Conservation (phyloP, 2,888 invertebrate species). For the Muschampia plurimacula region DNA sequence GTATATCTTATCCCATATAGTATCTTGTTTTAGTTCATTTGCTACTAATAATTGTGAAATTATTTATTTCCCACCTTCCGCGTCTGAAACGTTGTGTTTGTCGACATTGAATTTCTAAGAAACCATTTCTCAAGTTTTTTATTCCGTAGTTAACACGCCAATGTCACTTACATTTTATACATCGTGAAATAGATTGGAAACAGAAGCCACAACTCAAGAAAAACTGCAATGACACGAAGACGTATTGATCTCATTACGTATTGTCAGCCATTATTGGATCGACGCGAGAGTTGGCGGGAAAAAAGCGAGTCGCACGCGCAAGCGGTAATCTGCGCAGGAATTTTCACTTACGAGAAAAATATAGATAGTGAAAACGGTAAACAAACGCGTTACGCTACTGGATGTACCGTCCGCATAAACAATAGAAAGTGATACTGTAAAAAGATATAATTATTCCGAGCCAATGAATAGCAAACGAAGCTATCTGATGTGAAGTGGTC, state of each 20-base stretch:
- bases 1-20: too few relatives aligned
- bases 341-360: conserved; percentile 79
- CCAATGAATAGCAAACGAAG: too few relatives aligned
- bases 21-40: too few relatives aligned
- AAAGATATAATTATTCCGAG: too few relatives aligned
- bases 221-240: conserved; percentile 28
- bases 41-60: background rate
- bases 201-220: background rate
- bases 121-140: conserved; percentile 10
- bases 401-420: conserved; percentile 58
- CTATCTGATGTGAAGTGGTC: too few relatives aligned
- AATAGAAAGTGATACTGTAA: conserved; percentile 38
- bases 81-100: background rate
- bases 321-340: conserved; percentile 53
- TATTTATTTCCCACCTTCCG: background rate
- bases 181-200: conserved; percentile 2
- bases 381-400: conserved; percentile 61
- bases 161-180: background rate
- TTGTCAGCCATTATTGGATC: conserved; percentile 43
- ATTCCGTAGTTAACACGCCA: background rate
- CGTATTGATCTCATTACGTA: conserved; percentile 42
- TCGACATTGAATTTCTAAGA: conserved; percentile 4
- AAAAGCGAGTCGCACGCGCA: conserved; percentile 44
- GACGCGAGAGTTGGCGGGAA: conserved; percentile 36
- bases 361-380: conserved; percentile 82